phyloP scores from a whole-genome alignment of 2,888 invertebrate species.

The Crepidodera aurea region DNA sequence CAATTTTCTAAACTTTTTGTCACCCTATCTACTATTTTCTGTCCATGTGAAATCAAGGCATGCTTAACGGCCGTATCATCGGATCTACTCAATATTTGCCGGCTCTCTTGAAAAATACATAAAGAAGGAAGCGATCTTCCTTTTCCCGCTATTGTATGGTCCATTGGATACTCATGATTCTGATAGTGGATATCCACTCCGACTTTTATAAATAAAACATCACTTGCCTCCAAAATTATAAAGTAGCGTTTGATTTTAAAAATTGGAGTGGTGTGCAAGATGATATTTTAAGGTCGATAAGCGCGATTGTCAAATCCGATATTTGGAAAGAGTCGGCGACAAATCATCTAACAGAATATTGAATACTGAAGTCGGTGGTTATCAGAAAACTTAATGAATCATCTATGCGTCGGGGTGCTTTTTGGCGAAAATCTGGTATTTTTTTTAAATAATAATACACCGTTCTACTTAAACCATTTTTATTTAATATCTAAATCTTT shows the following conservation, averaged over 20 bases:
- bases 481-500: no score
- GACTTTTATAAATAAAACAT: slow-evolving; percentile 23
- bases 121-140: slow-evolving; percentile 33
- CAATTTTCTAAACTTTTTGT: no score
- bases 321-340: no score
- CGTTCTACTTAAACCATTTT: no score
- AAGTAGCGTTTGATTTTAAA: neutral
- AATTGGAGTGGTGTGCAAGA: neutral
- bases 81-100: slow-evolving; percentile 45
- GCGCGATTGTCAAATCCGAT: no score
- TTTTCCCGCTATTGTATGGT: slow-evolving; percentile 24
- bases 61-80: slow-evolving; percentile 48
- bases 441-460: no score
- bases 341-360: no score
- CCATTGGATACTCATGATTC: slow-evolving; percentile 22
- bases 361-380: no score
- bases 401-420: no score
- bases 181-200: slow-evolving; percentile 11
- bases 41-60: slow-evolving; percentile 51
- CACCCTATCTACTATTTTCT: slow-evolving; percentile 25
- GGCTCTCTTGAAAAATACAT: slow-evolving; percentile 37
- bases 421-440: no score
- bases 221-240: neutral
- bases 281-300: neutral
- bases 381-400: no score